Evolutionary conservation across 92 coral and sea anemone genomes (phyloP).

Genomic region (Phenganax stokvisi): DNA sequence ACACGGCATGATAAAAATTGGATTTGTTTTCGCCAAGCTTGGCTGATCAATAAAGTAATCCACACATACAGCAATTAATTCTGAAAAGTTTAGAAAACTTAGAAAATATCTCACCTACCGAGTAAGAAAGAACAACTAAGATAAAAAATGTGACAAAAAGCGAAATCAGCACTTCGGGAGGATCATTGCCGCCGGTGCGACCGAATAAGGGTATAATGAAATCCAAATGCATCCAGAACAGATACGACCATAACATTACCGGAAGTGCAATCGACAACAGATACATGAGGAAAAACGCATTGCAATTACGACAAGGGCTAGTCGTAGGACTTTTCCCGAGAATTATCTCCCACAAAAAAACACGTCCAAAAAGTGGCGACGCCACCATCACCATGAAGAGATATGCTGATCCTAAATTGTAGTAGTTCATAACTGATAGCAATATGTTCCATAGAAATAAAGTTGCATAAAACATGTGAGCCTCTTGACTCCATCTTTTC

Average conservation of each 20-base stretch:
- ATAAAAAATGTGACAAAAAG: slow-evolving; percentile 53
- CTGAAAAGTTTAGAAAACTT: not conserved
- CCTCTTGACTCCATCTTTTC: slow-evolving; percentile 48
- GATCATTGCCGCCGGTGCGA: slow-evolving; percentile 64
- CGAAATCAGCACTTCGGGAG: slow-evolving; percentile 80
- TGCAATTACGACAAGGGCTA: slow-evolving; percentile 17
- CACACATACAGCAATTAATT: too few species aligned
- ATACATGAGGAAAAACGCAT: slow-evolving; percentile 46
- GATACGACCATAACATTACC: slow-evolving; percentile 53
- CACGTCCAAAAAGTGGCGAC: slow-evolving; percentile 64
- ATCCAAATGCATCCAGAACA: slow-evolving; percentile 51
- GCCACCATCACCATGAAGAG: slow-evolving; percentile 66
- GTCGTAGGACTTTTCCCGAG: slow-evolving; percentile 40
- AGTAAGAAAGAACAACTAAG: slow-evolving; percentile 61
- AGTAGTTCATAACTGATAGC: slow-evolving; percentile 66
- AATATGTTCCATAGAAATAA: slow-evolving; percentile 68
- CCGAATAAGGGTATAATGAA: slow-evolving; percentile 84
- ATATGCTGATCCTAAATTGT: slow-evolving; percentile 80
- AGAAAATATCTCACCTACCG: slow-evolving; percentile 57
- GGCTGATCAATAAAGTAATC: too few species aligned
- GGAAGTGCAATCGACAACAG: slow-evolving; percentile 56
- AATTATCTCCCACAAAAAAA: slow-evolving; percentile 65
- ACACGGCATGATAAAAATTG: too few species aligned
- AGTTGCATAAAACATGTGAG: slow-evolving; percentile 68
- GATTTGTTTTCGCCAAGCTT: too few species aligned